Percentiles rank a stretch among this genome's conserved stretches.
These are phyloP conservation scores for Entomobrya proxima DNA, from an alignment of 2,888 invertebrate genomes.

Conservation along the genomic window DNA sequence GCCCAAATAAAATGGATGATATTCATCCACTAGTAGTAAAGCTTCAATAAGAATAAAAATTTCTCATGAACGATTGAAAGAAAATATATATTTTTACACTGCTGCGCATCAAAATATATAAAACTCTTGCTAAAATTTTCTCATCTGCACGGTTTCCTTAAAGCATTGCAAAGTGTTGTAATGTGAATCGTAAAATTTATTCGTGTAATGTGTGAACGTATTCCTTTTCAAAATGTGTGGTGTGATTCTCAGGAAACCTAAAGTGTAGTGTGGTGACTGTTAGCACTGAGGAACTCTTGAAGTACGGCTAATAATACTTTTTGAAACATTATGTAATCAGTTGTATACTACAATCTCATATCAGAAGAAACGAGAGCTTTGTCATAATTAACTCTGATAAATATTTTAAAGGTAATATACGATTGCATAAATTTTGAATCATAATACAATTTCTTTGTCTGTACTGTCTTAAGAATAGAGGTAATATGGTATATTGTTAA, in stretches of 20 bases:
- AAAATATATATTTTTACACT: not conserved
- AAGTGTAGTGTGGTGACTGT: not conserved
- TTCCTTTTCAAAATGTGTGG: too few relatives aligned
- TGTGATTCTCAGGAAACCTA: not conserved
- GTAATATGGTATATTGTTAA: not conserved
- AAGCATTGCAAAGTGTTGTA: too few relatives aligned
- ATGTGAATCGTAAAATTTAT: too few relatives aligned
- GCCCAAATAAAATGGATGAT: too few relatives aligned
- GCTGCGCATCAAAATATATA: slow-evolving; percentile 19
- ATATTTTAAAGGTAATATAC: not conserved
- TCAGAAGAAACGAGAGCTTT: slow-evolving; percentile 25
- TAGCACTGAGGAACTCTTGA: not conserved
- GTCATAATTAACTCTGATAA: not conserved
- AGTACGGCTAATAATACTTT: slow-evolving; percentile 25
- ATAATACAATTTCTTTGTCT: not conserved
- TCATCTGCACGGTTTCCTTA: too few relatives aligned
- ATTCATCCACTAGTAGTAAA: not conserved
- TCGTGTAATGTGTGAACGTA: too few relatives aligned
- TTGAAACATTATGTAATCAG: not conserved
- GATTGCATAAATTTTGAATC: slow-evolving; percentile 8
- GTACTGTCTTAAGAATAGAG: not conserved
- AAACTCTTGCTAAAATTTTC: too few relatives aligned
- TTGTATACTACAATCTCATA: slow-evolving; percentile 17
- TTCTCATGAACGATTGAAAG: too few relatives aligned
- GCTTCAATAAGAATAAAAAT: slow-evolving; percentile 1